A percentile compares a stretch with the other conserved stretches of the same genome.
phyloP scores from a whole-genome alignment of 2,888 invertebrate species.

The Napeogenes inachia region DNA sequence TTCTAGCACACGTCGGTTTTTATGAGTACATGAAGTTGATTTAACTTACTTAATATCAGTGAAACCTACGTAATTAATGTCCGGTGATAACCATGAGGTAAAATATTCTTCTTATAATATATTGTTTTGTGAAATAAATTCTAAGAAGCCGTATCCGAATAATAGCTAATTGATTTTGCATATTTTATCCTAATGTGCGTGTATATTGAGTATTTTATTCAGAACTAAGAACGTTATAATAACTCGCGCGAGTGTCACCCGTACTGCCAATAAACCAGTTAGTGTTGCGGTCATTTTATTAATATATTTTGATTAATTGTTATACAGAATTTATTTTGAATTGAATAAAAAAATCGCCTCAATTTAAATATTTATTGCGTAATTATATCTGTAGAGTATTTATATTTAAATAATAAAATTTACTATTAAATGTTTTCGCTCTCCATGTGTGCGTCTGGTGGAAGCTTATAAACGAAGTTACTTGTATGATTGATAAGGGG shows the following conservation, averaged over 20 bases:
- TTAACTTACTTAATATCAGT: conserved; percentile 59
- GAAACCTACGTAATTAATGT: conserved; percentile 40
- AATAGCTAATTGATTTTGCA: conserved; percentile 30
- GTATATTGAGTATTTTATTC: conserved; percentile 24
- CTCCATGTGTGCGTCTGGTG: too few relatives aligned
- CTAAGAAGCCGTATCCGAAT: conserved; percentile 25
- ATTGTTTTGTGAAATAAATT: conserved; percentile 31
- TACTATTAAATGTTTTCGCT: too few relatives aligned
- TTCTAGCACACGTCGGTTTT: conserved; percentile 51
- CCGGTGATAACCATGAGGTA: conserved; percentile 14
- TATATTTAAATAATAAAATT: too few relatives aligned
- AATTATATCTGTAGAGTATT: too few relatives aligned
- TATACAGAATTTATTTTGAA: conserved; percentile 29
- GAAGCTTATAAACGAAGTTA: too few relatives aligned
- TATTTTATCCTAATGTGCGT: conserved; percentile 32
- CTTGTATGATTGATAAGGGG: too few relatives aligned
- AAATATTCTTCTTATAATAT: conserved; percentile 13
- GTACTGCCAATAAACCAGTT: conserved; percentile 52
- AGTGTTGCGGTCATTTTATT: conserved; percentile 53
- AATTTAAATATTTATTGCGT: too few relatives aligned
- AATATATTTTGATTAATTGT: conserved; percentile 38
- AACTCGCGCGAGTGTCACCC: conserved; percentile 30
- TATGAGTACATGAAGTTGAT: conserved; percentile 62
- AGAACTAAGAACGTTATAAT: conserved; percentile 13
- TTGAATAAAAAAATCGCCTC: not conserved